phyloP scores from a whole-genome alignment of 2,113 vertebrate species.

The Phrynosoma blainvillii region DNA sequence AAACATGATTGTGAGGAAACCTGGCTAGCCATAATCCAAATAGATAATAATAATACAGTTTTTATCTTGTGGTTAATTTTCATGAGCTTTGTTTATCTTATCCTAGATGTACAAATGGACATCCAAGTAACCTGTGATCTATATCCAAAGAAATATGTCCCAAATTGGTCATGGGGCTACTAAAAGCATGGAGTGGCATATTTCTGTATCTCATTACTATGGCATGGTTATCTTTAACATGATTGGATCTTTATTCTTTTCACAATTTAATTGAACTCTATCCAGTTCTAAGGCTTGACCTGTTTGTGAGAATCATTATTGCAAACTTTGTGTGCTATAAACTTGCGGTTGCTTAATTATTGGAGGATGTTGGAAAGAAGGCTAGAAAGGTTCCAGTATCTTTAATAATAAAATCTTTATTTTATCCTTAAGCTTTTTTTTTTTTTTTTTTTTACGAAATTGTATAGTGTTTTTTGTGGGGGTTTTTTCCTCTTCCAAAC shows the following conservation, averaged over 20 bases:
- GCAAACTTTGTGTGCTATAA: rapidly evolving
- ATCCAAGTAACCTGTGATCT: not conserved
- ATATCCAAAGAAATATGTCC: not conserved
- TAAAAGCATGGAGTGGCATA: not conserved
- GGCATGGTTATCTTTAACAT: not conserved
- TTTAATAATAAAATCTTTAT: not conserved
- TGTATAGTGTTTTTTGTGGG: not conserved
- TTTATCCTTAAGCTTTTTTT: too few relatives aligned
- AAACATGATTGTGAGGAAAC: not conserved
- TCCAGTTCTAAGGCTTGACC: not conserved
- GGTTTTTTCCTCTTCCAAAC: not conserved
- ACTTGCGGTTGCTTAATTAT: not conserved
- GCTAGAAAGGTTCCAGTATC: not conserved
- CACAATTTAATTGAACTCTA: not conserved
- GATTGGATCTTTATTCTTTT: not conserved
- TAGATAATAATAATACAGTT: not conserved
- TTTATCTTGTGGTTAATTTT: not conserved
- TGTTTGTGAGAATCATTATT: not conserved
- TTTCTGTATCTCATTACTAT: not conserved
- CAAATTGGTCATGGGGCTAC: not conserved
- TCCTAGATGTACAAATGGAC: not conserved
- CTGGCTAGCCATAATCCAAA: not conserved
- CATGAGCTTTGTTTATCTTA: not conserved
- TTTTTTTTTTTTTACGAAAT: not conserved
- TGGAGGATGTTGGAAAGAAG: not conserved